Evolutionary conservation across 1,140 invertebrate genomes (phyloP), one percentile per base, ranked within the genome.

Genomic region (Microplitis mediator): DNA sequence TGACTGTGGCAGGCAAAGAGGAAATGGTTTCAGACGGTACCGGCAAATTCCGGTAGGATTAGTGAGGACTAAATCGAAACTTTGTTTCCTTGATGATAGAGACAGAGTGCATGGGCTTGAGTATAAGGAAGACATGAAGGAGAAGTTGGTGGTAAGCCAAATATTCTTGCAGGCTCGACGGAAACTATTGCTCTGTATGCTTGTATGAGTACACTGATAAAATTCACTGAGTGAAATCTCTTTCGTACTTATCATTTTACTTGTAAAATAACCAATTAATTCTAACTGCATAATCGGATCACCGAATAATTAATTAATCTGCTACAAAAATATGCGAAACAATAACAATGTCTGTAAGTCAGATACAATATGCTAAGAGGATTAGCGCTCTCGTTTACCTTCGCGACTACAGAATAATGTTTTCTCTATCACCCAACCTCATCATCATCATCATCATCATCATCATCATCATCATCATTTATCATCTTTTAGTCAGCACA

Each of bases 91-190:
- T 51, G 23, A 36, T 31, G 45, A 39, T 63, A 63, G 36, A 63
- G 54, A 35, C 34, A 65, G 69, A 66, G 31, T 71, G 35, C 23
- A 23, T 23, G 23, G 0, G 23, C 23, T 23, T 23, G 45, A 34
- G 9, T 52, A 52, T 34, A 63, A 58, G 58, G 65, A 58, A 64
- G 32, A 14, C 2, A 56, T 39, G 70, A 36, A 14, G 64, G 74
- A 64, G 71, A 83, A 82, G 78, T 84, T 82, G 79, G 80, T 82
- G 79, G 76, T 79, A 78, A 81, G 81, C 81, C 83, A 85, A 84
- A 82, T 80, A 82, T 79, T 82, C 73, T 78, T 74, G 71, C 63
- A 34, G 72, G 66, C 63, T 63, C 67, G 68, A 45, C 23, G 23
- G 23, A 23, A 64, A 52, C 51, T 36, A 72, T 56, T 31, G 34